A percentile compares a stretch with the other conserved stretches of the same genome.
Evolutionary conservation across 2,113 vertebrate genomes (phyloP).

Genomic region (Neodontobutis hainanensis): DNA sequence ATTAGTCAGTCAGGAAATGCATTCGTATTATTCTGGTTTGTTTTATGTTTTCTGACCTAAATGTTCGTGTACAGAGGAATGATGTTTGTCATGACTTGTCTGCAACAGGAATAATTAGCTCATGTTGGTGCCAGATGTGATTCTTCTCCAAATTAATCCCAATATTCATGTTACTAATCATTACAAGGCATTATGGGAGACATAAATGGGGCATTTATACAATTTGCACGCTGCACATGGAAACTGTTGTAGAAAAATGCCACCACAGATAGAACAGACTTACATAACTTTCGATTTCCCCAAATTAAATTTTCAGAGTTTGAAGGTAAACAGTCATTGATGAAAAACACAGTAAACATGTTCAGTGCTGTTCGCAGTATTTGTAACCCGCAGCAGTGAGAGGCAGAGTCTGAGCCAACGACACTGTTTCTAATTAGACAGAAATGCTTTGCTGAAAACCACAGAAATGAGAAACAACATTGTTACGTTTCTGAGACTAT

Average conservation of each 20-base stretch:
- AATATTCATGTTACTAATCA: conserved; percentile 8
- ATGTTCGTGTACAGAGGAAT: conserved; percentile 7
- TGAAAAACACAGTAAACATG: conserved; percentile 47
- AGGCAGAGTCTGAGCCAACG: conserved; percentile 19
- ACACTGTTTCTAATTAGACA: conserved; percentile 46
- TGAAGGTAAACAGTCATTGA: conserved; percentile 6
- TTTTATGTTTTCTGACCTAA: neutral
- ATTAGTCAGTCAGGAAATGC: neutral
- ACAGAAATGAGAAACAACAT: conserved; percentile 11
- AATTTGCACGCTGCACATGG: conserved; percentile 31
- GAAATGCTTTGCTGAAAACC: conserved; percentile 33
- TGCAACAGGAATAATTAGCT: conserved; percentile 33
- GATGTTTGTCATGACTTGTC: conserved; percentile 8
- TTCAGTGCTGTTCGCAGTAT: conserved; percentile 30
- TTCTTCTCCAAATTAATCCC: conserved; percentile 19
- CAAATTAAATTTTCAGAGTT: conserved; percentile 38
- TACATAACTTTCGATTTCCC: neutral
- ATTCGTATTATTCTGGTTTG: neutral
- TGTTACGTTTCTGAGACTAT: conserved; percentile 4
- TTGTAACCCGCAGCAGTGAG: conserved; percentile 20
- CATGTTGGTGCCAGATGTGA: conserved; percentile 20
- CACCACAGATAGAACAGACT: neutral
- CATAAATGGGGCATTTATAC: neutral
- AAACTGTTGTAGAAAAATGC: conserved; percentile 12
- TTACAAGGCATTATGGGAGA: neutral